phyloP scores from a whole-genome alignment of 2,797 vertebrate genomes.

The Tolypeutes matacus region DNA sequence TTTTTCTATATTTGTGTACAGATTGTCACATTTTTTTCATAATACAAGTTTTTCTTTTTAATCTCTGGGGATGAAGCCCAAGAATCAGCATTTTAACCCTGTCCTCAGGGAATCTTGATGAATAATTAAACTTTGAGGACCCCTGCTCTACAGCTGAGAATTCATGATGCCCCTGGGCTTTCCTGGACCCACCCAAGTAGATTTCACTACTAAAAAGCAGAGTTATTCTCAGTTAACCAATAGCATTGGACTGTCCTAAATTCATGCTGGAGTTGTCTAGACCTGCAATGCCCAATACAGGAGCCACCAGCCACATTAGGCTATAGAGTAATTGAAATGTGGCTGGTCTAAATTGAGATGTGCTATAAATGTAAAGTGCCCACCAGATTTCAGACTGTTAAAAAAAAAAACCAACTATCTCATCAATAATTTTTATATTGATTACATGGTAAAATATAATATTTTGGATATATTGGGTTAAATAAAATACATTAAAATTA shows the following conservation, averaged over 20 bases:
- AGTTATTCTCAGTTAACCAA: background rate
- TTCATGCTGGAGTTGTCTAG: background rate
- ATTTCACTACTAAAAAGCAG: background rate
- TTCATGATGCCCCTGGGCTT: background rate
- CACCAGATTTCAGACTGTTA: constrained; percentile 5
- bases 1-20: background rate
- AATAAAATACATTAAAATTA: constrained; percentile 21
- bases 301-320: background rate
- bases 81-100: background rate
- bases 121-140: background rate
- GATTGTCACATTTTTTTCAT: background rate
- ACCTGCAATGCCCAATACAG: background rate
- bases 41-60: background rate
- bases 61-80: background rate
- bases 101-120: background rate
- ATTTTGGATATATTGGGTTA: constrained; percentile 14
- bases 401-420: background rate
- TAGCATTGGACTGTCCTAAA: background rate
- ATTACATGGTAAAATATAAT: constrained; percentile 4
- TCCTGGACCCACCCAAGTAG: background rate
- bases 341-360: background rate
- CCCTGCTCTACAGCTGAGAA: background rate
- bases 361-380: constrained; percentile 4
- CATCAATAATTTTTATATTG: background rate
- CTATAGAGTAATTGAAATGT: background rate